These are phyloP conservation scores for Oligia strigilis DNA, from an alignment of 2,888 invertebrate species.

Conservation along the genomic window DNA sequence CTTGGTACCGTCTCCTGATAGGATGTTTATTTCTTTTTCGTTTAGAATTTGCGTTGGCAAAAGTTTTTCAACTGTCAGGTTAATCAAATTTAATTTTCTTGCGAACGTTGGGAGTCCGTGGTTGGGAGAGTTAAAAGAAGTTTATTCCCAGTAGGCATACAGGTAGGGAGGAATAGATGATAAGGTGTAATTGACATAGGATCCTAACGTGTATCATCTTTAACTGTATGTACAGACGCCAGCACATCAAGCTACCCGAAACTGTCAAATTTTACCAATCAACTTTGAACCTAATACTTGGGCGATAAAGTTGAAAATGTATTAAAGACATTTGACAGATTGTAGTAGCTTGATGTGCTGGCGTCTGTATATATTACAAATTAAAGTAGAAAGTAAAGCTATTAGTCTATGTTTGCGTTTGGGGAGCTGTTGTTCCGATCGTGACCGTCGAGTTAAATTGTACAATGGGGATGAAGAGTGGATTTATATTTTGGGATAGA, in stretches of 20 bases:
- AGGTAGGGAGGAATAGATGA: neutral
- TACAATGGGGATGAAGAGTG: neutral
- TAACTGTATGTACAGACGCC: neutral
- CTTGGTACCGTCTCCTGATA: constrained; percentile 60
- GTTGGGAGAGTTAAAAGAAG: constrained; percentile 1
- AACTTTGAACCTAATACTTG: no score
- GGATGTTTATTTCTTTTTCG: constrained; percentile 65
- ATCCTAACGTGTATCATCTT: neutral
- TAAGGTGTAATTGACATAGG: neutral
- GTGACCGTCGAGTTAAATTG: neutral
- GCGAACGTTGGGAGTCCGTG: constrained; percentile 1
- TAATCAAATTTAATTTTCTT: constrained; percentile 60
- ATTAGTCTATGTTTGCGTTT: neutral
- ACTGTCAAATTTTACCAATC: no score
- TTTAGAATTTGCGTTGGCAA: constrained; percentile 47
- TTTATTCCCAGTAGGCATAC: neutral
- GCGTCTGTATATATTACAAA: neutral
- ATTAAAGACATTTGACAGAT: no score
- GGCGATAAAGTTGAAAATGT: no score
- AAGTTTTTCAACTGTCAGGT: constrained; percentile 55
- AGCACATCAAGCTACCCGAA: no score
- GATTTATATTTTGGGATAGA: neutral
- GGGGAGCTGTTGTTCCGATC: neutral
- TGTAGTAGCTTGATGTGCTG: no score
- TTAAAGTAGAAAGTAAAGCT: neutral